Evolutionary conservation across 2,797 vertebrate species (phyloP).

Genomic region (Esox masquinongy): DNA sequence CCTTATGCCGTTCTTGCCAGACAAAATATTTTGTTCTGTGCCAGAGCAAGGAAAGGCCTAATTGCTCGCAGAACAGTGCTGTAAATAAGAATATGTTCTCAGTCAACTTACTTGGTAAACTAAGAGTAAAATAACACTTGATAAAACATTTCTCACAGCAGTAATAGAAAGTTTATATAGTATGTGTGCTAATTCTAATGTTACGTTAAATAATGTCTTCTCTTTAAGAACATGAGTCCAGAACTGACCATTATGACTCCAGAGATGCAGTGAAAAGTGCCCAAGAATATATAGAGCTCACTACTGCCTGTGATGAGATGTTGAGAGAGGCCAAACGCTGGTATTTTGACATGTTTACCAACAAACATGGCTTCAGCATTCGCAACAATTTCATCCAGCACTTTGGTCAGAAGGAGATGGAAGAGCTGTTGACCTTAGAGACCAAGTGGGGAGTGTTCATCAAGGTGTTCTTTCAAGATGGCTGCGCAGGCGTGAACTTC

Average conservation of each 20-base stretch:
- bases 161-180: too few relatives aligned
- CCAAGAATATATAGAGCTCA: neutral
- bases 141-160: neutral
- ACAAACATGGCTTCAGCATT: neutral
- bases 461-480: slow-evolving; percentile 60
- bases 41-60: too few relatives aligned
- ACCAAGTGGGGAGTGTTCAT: slow-evolving; percentile 35
- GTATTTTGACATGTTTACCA: neutral
- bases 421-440: slow-evolving; percentile 32
- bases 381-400: neutral
- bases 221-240: neutral
- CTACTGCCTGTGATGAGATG: neutral
- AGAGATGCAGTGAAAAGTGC: neutral
- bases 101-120: too few relatives aligned
- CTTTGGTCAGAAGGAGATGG: neutral
- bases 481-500: slow-evolving; percentile 64
- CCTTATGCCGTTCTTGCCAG: too few relatives aligned
- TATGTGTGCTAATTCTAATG: too few relatives aligned
- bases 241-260: neutral
- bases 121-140: too few relatives aligned
- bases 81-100: too few relatives aligned
- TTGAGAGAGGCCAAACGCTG: neutral
- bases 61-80: too few relatives aligned
- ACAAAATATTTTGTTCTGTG: too few relatives aligned
- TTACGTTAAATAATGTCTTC: neutral